Conservation (phyloP, 2,113 vertebrate genomes). For the Xiphophorus couchianus region DNA sequence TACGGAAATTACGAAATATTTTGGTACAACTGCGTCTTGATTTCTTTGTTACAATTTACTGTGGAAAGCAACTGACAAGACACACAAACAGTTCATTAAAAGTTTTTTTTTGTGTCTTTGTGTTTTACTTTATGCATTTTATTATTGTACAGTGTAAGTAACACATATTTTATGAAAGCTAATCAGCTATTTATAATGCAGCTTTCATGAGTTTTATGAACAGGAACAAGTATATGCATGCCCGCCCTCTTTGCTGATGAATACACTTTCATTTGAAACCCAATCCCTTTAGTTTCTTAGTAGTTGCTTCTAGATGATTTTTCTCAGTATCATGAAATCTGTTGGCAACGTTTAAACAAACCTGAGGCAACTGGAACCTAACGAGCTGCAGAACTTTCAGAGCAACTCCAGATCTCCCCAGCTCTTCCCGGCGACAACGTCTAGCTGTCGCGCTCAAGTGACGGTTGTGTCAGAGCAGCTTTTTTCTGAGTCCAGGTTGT, state of each 20-base stretch:
- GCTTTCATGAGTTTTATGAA: neutral
- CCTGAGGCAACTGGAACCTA: neutral
- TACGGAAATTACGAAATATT: too few species aligned
- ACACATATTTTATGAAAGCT: too few species aligned
- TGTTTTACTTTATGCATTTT: too few species aligned
- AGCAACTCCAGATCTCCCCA: too few species aligned
- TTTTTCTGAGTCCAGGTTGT: conserved; percentile 14
- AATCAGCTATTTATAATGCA: too few species aligned
- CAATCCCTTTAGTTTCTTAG: neutral
- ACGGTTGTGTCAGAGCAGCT: neutral
- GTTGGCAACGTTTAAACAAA: neutral
- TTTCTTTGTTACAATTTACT: too few species aligned
- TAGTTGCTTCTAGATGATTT: neutral
- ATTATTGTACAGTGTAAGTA: too few species aligned
- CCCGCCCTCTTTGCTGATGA: neutral
- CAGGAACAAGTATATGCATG: neutral
- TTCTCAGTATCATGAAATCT: neutral
- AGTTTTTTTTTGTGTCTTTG: too few species aligned
- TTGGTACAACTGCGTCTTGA: too few species aligned
- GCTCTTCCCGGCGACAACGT: neutral
- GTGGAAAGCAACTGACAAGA: too few species aligned
- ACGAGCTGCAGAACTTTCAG: neutral
- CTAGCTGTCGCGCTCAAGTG: neutral
- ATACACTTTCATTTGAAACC: neutral
- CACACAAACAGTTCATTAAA: too few species aligned